Base-by-base conservation (phyloP, 2,888 invertebrate genomes). In the Pycnomerus fuliginosus region DNA sequence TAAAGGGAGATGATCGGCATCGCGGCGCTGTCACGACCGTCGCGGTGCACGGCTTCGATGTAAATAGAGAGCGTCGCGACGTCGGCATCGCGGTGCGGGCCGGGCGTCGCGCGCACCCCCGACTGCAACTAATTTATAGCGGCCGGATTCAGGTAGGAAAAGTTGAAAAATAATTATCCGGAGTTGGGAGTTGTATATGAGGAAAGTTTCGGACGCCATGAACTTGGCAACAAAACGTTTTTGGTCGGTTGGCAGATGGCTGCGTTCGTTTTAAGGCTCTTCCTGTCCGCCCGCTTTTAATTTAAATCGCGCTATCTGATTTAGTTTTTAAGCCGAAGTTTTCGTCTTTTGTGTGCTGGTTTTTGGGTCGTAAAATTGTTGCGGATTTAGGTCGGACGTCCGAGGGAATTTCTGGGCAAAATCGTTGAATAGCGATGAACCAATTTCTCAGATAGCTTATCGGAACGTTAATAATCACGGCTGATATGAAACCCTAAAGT, bases 81-180 rank as follows among this genome's bases (percentile, higher is more conserved):
- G 60, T 55, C 49, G 52, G 56, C 53, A 48, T 57, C 53, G 52
- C 43, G 58, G 43, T 58, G 58, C 58, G 54, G 56, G 55, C 58
- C 56, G 58, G 56, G 53, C 50, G 52, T 3, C 10, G 25, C 5
- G n/a, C n/a, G n/a, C n/a, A n/a, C n/a, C n/a, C n/a, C n/a, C n/a
- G n/a, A n/a, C n/a, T n/a, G n/a, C n/a, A n/a, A n/a, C n/a, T n/a
- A n/a, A n/a, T n/a, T n/a, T n/a, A n/a, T n/a, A n/a, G 31, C 31
- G 31, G 17, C 14, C 11, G 28, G 11, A 20, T 5, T 16, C 17
- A 29, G 16, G 10, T 5, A 12, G 5, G 8, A 20, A n/a, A n/a
- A n/a, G n/a, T n/a, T n/a, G n/a, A n/a, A n/a, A n/a, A n/a, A n/a
- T n/a, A n/a, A n/a, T n/a, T 27, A 7, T 8, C 11, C 10, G 12